A percentile compares a stretch with the other conserved stretches of the same genome.
Conservation (phyloP, 2,113 vertebrate species). For the Neotragus pygmaeus region DNA sequence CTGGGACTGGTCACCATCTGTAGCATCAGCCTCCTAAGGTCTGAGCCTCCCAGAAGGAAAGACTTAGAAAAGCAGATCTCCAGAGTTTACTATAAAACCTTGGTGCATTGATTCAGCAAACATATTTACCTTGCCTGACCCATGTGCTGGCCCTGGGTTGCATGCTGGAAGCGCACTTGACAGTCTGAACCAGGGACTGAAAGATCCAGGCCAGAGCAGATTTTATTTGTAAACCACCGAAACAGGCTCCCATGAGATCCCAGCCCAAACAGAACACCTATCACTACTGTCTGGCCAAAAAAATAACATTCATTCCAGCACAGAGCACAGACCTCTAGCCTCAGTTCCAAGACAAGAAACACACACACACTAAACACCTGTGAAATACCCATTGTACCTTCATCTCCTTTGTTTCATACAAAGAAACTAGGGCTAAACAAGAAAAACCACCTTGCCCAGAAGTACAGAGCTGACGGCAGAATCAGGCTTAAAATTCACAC, state of each 20-base stretch:
- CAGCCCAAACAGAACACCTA: neutral
- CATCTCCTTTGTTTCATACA: neutral
- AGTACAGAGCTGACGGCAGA: neutral
- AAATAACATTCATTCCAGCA: neutral
- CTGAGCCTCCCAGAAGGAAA: neutral
- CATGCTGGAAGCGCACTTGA: neutral
- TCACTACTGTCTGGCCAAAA: neutral
- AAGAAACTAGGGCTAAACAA: neutral
- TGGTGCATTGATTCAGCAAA: neutral
- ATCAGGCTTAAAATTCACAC: neutral
- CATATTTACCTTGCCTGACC: neutral
- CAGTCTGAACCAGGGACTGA: neutral
- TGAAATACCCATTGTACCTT: neutral
- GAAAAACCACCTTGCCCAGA: neutral
- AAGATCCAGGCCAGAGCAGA: neutral
- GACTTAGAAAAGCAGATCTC: neutral
- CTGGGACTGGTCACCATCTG: neutral
- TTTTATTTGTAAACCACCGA: neutral
- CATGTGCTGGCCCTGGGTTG: rapidly evolving
- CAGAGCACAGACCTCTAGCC: neutral
- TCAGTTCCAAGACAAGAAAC: neutral
- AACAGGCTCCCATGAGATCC: neutral
- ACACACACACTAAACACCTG: neutral
- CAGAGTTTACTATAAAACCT: neutral
- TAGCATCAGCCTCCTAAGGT: neutral